A percentile compares a stretch with the other conserved stretches of the same genome.
phyloP scores from a whole-genome alignment of 2,888 invertebrate genomes.

The Rhogogaster chlorosoma region DNA sequence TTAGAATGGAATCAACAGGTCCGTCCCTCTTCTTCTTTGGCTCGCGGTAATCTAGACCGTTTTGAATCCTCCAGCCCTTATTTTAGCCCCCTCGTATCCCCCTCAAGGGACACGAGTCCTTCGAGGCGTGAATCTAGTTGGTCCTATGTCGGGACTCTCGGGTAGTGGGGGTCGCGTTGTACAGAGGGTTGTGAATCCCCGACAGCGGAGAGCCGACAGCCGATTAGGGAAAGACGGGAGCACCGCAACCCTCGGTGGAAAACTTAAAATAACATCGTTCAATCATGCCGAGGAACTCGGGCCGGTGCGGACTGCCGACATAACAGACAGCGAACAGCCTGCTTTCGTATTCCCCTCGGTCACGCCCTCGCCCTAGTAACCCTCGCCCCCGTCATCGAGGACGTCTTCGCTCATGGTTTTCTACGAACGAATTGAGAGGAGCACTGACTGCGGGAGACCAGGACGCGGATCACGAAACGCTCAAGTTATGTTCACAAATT shows the following conservation, averaged over 20 bases:
- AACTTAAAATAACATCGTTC: conserved; percentile 78
- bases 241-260: conserved; percentile 73
- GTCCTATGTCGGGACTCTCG: conserved; percentile 18
- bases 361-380: conserved; percentile 40
- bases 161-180: conserved; percentile 50
- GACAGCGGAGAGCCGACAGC: conserved; percentile 66
- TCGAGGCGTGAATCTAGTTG: conserved; percentile 49
- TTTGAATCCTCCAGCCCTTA: conserved; percentile 74
- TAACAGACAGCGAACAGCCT: conserved; percentile 63
- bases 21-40: conserved; percentile 61
- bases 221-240: conserved; percentile 75
- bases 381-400: conserved; percentile 26
- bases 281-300: conserved; percentile 68
- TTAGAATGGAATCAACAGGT: conserved; percentile 74
- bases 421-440: not conserved
- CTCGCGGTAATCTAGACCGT: conserved; percentile 75
- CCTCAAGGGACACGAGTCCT: conserved; percentile 31
- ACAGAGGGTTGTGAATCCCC: conserved; percentile 62
- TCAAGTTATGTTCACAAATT: not conserved
- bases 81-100: conserved; percentile 59
- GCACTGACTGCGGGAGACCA: not conserved
- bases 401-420: not conserved
- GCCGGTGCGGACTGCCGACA: conserved; percentile 59
- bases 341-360: conserved; percentile 69
- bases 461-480: conserved; percentile 8